Base-by-base conservation (phyloP, 1,140 invertebrate species). In the Cryptotermes secundus region DNA sequence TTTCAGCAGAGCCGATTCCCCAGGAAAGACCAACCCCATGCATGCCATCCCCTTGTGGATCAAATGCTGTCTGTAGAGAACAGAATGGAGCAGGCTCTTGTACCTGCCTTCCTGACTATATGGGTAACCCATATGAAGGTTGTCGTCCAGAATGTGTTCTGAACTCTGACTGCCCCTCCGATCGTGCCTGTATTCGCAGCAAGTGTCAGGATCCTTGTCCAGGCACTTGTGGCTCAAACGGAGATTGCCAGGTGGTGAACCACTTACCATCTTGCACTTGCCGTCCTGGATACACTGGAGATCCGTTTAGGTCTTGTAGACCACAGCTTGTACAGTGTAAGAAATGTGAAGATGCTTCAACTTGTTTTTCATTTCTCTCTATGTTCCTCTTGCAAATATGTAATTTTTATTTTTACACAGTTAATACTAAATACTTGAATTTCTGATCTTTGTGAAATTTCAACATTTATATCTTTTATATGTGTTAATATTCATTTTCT, bases 221-320 rank as follows among this genome's bases (percentile, higher is more conserved):
- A 81, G 90, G 89, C 86, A 90, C 88, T 72, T 92, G 91, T 86
- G 91, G 90, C 24, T 88, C 89, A 84, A 92, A 92, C 87, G 90
- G 92, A 22, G 86, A 90, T 34, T 93, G 93, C 87, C 90, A 89
- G 72, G 90, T 93, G 22, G 87, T 91, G 16, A 92, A 92, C 86
- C 91, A 93, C 86, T 88, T 91, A 45, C 90, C 92, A 26, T 88
- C 89, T n/a, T 94, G 93, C 88, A 90, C 89, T 79, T 94, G 93
- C 87, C 85, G 88, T 31, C 84, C 88, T 86, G 92, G 92, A 45
- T 93, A 89, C 86, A 90, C 90, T 83, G 92, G 92, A 79, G 92
- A 93, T 88, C 91, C 92, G 34, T 91, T 91, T 87, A 88, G 87
- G 85, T 90, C 89, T 87, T 93, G 92, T 87, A 88, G 88, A 85